Evolutionary conservation across 92 coral and sea anemone genomes (phyloP).

Genomic region (Actinostola sp.): DNA sequence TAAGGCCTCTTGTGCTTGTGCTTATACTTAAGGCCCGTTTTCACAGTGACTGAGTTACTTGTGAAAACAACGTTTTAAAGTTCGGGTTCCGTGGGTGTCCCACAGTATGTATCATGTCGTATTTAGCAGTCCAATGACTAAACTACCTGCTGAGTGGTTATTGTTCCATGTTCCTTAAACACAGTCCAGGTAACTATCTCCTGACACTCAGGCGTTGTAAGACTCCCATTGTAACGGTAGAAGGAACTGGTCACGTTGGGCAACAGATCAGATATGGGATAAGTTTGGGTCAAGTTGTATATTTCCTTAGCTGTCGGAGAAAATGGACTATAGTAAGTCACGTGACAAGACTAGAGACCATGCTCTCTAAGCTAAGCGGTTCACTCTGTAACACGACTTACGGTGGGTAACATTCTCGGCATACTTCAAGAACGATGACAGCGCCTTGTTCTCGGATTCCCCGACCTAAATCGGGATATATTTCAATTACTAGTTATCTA

Average conservation of each 20-base stretch:
- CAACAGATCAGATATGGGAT: constrained; percentile 9
- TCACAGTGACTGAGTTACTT: too few relatives aligned
- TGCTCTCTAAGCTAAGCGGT: too few relatives aligned
- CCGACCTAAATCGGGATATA: constrained; percentile 32
- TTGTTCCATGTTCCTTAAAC: constrained; percentile 30
- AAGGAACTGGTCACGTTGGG: constrained; percentile 40
- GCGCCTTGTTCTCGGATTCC: constrained; percentile 26
- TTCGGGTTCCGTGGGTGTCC: too few relatives aligned
- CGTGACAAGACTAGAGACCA: too few relatives aligned
- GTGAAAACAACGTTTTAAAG: too few relatives aligned
- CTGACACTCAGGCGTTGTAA: constrained; percentile 76
- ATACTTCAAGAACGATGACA: constrained; percentile 40
- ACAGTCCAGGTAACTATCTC: constrained; percentile 80
- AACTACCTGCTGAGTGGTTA: constrained; percentile 58
- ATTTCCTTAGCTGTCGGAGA: constrained; percentile 10
- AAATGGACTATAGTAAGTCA: not conserved
- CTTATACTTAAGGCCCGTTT: too few relatives aligned
- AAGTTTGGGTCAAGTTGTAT: not conserved
- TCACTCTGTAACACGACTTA: too few relatives aligned
- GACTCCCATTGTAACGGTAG: constrained; percentile 79
- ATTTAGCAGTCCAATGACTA: too few relatives aligned
- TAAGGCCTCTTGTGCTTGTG: too few relatives aligned
- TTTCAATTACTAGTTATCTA: too few relatives aligned
- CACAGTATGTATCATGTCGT: too few relatives aligned
- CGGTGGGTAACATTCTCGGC: constrained; percentile 28